Evolutionary conservation across 2,113 vertebrate genomes (phyloP), one percentile per base, ranked within the genome.

Genomic region (Chunga burmeisteri): DNA sequence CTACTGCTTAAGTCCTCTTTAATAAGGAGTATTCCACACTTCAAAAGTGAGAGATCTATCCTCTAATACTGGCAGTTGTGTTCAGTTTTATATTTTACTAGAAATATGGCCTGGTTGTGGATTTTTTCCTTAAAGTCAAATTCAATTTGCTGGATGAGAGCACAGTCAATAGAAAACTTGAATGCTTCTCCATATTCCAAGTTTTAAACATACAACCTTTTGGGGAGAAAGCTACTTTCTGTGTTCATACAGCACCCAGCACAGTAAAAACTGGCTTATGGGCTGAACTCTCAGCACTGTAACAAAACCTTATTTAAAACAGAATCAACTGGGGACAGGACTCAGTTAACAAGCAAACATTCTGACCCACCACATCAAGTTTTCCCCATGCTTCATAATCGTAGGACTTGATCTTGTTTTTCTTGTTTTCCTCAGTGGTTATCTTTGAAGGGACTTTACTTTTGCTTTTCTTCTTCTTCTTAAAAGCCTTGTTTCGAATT

Each of bases 301-400:
- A 72, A 49, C 3, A 90, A 83, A 70, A 66, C 52, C 22, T 49
- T 30, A 58, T 15, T 70, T 66, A 53, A 81, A n/a, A 74, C 3
- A 52, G 21, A 83, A 89, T 53, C 36, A 87, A 10, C 7, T 13
- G 30, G 9, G 23, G 21, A 58, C 34, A 62, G 66, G 25, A 55
- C 11, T 47, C 34, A n/a, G 10, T 20, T 46, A 86, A 91, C 7
- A 81, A 23, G 46, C 13, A 84, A 82, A 53, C 22, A 75, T 42
- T 88, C 81, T 42, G 73, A 97, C 97, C 98, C 96, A 99, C 99
- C 99, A 99, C 99, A 94, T 99, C 98, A 92, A 99, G 99, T 95
- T 99, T 99, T 95, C 99, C 99, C 99, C 99, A 99, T 13, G 99
- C 98, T 71, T 98, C 98, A 97, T 99, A 99, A 96, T 99, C 99